These are phyloP conservation scores for Acleris emargana DNA, from an alignment of 2,888 invertebrate genomes.

Conservation along the genomic window DNA sequence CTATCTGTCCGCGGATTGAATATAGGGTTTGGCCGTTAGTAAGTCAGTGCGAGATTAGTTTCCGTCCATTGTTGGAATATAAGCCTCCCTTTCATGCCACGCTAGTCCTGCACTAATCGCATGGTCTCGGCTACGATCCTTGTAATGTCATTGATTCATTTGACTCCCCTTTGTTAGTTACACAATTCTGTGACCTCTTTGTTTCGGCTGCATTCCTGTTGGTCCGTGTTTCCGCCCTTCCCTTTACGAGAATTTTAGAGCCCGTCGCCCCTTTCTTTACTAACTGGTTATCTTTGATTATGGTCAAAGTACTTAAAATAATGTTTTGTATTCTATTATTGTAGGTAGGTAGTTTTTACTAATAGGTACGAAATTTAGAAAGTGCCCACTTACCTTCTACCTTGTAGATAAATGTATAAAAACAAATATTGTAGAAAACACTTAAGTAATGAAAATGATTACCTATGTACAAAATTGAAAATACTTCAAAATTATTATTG, in stretches of 20 bases:
- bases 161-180: slow-evolving; percentile 36
- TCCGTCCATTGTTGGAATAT: slow-evolving; percentile 36
- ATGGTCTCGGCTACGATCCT: slow-evolving; percentile 25
- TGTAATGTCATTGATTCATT: slow-evolving; percentile 36
- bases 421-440: too few relatives aligned
- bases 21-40: too few relatives aligned
- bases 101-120: slow-evolving; percentile 26
- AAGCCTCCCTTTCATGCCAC: slow-evolving; percentile 33
- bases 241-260: slow-evolving; percentile 28
- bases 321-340: slow-evolving; percentile 2
- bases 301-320: slow-evolving; percentile 8
- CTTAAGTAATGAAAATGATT: too few relatives aligned
- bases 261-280: slow-evolving; percentile 21
- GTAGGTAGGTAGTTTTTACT: neutral
- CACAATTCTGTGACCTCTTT: slow-evolving; percentile 36
- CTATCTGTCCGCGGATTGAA: too few relatives aligned
- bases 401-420: too few relatives aligned
- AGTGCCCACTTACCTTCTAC: too few relatives aligned
- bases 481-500: too few relatives aligned
- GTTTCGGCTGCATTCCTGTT: slow-evolving; percentile 36
- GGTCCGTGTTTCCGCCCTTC: slow-evolving; percentile 26
- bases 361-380: too few relatives aligned
- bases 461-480: too few relatives aligned
- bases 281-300: slow-evolving; percentile 29
- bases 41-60: slow-evolving; percentile 36